Base-by-base conservation (phyloP, 2,797 vertebrate species). In the Heterohyrax brucei region DNA sequence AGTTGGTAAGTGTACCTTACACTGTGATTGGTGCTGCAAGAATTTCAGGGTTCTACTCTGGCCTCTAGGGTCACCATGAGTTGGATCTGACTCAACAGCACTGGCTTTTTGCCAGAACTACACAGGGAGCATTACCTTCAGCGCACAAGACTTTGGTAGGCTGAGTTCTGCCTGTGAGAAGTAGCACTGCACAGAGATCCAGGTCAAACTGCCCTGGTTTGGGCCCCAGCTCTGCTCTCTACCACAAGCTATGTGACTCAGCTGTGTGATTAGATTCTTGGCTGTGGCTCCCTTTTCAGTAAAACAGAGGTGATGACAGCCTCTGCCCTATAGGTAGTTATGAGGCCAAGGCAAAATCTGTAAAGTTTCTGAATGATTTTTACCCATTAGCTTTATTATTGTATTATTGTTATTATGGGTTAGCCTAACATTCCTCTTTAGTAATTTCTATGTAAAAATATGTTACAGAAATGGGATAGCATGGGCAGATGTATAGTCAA, bases 21-120 rank as follows among this genome's bases (percentile, higher is more conserved):
- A 4, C 4, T 53, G 81, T 10, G 0, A 56, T 19, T 1, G 75
- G 1, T 7, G 12, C 5, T 4, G 1, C n/a, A 61, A 44, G 26
- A 75, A 44, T 18, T 24, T 76, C 44, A 39, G 50, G 68, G 59
- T 39, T 39, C 39, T 39, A 39, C 39, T 39, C 39, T 39, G 39
- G 39, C 39, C 39, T 39, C 39, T 39, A 39, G 39, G 39, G 39
- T 39, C 39, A 3, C 39, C 39, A 39, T 39, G 39, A 39, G 39
- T 39, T 39, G 39, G 39, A 39, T 39, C 39, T 39, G 39, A 39
- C 39, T 39, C 39, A 39, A 39, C 39, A 39, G 39, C 39, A 39
- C 39, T 39, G 39, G 39, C 39, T 39, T 39, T 39, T 18, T 30
- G 70, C 48, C 62, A 53, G 22, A 61, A 28, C 16, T 10, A 7